Evolutionary conservation across 2,888 invertebrate species (phyloP).

Genomic region (Ornithoptera alexandrae): DNA sequence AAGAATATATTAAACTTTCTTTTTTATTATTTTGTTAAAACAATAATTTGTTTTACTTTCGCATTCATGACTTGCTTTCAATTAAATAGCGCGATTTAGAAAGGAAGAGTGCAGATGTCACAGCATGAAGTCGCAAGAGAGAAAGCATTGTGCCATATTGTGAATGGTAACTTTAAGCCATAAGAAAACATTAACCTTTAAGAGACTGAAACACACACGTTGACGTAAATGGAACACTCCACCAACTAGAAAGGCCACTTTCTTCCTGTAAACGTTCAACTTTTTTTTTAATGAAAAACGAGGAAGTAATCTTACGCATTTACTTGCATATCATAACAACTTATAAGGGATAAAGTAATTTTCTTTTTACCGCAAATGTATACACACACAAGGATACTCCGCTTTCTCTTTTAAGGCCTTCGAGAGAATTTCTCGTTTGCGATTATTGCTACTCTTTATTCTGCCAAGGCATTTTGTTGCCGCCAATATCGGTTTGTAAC

Average conservation of each 20-base stretch:
- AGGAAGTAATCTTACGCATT: conserved; percentile 21
- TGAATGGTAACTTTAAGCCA: conserved; percentile 74
- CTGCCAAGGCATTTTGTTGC: conserved; percentile 64
- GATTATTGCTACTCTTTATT: conserved; percentile 74
- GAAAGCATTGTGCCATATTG: conserved; percentile 70
- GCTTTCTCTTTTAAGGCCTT: conserved; percentile 44
- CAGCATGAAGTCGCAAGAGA: conserved; percentile 67
- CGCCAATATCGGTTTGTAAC: conserved; percentile 66
- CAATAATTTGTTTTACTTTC: conserved; percentile 7
- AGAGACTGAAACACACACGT: conserved; percentile 56
- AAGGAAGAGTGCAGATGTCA: conserved; percentile 77
- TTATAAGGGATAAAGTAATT: conserved; percentile 33
- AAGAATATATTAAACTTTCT: too few species aligned
- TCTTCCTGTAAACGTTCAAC: conserved; percentile 55
- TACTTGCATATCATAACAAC: conserved; percentile 18
- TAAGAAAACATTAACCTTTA: conserved; percentile 55
- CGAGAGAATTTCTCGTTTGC: conserved; percentile 70
- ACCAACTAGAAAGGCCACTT: conserved; percentile 66
- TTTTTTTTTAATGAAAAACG: conserved; percentile 56
- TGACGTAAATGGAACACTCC: conserved; percentile 54
- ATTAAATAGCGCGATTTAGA: conserved; percentile 57
- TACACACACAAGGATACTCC: conserved; percentile 46
- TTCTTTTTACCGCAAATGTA: conserved; percentile 49
- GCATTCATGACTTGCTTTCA: conserved; percentile 33
- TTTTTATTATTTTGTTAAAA: background rate